Evolutionary conservation across 2,797 vertebrate species (phyloP).

Genomic region (Crax fasciolata): DNA sequence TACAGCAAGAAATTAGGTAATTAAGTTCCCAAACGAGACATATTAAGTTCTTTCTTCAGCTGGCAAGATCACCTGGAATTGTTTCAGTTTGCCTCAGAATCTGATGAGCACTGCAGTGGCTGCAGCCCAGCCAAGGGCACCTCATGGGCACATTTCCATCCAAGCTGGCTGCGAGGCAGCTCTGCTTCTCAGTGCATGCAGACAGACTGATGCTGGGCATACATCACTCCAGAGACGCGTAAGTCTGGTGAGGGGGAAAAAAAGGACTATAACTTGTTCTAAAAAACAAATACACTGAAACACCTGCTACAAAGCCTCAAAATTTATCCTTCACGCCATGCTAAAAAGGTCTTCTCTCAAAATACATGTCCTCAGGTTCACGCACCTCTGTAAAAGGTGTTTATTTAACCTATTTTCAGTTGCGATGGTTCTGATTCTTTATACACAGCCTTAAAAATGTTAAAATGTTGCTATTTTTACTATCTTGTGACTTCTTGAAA

Average conservation of each 20-base stretch:
- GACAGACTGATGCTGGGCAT: background rate
- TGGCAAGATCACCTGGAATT: background rate
- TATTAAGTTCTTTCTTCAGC: background rate
- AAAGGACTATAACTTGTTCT: background rate
- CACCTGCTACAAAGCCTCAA: background rate
- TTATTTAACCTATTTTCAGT: background rate
- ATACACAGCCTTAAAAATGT: background rate
- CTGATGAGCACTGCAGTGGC: background rate
- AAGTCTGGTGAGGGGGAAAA: background rate
- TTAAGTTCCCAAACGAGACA: background rate
- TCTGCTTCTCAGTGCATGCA: background rate
- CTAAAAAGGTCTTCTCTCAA: background rate
- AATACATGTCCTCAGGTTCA: background rate
- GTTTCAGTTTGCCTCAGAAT: background rate
- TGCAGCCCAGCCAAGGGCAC: background rate
- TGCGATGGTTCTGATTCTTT: background rate
- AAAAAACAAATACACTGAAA: background rate
- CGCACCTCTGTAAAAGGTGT: background rate
- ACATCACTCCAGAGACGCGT: background rate
- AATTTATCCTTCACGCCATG: background rate
- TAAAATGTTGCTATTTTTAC: background rate
- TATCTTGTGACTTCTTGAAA: background rate
- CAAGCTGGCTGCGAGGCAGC: background rate
- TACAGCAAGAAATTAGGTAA: background rate
- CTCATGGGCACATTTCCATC: accelerated